Evolutionary conservation across 2,888 invertebrate species (phyloP), one percentile per base, ranked within the genome.

Genomic region (Dermolepida albohirtum): DNA sequence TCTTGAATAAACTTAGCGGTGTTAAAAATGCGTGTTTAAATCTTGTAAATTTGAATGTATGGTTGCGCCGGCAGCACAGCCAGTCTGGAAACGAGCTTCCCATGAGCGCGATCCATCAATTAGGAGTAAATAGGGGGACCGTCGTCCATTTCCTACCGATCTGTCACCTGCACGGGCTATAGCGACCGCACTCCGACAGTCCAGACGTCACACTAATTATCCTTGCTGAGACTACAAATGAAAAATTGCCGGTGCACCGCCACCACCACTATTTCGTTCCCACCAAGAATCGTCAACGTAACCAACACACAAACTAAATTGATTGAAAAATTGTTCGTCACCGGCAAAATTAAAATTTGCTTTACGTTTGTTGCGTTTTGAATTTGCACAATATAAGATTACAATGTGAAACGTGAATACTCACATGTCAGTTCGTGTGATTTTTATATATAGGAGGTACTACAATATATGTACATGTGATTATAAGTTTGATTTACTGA

Each of bases 101-200:
- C 75, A 67, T 39, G 79, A 73, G 80, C 74, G 72, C 74, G 69
- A 80, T 81, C 77, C 79, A 80, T 81, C 81, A 81, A 80, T 81
- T 81, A 81, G 76, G 74, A 50, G 64, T 41, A 52, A 63, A 64
- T 52, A 62, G 67, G 74, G 63, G 71, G 75, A 73, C 75, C 72
- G 74, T 72, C 74, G 72, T 72, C 75, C 75, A 74, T 74, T 77
- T 70, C 76, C 77, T 75, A 75, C 74, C 78, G 76, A 80, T 80
- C 80, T 80, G 80, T 80, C 80, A 80, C 79, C 78, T 77, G 74
- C 78, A 80, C 76, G 77, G 34, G 74, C 74, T 75, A 71, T 74
- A 73, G 70, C 74, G 72, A 78, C 78, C 78, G 76, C 78, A 76
- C 72, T 77, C 77, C 74, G 71, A 70, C 75, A 73, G 73, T 73